phyloP scores from a whole-genome alignment of 1,140 invertebrate species.

The Caenorhabditis inopinata region DNA sequence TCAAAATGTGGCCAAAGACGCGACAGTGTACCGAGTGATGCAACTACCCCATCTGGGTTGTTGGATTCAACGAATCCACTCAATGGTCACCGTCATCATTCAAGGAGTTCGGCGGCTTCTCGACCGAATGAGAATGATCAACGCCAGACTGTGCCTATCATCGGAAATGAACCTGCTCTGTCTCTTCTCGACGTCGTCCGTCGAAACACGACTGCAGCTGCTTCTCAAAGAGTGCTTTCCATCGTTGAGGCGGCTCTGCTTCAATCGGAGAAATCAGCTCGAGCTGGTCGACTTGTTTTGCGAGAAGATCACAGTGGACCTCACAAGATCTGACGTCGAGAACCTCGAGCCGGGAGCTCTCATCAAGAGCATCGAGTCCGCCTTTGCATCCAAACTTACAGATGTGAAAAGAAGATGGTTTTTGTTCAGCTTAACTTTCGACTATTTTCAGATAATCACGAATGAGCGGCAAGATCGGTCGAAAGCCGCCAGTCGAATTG shows the following conservation, averaged over 20 bases:
- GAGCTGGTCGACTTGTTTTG: slow-evolving; percentile 1
- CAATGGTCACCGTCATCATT: neutral
- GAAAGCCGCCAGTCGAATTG: neutral
- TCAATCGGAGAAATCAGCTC: slow-evolving; percentile 30
- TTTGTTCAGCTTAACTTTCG: neutral
- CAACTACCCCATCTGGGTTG: slow-evolving; percentile 8
- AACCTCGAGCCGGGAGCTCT: neutral
- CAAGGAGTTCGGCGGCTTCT: slow-evolving; percentile 37
- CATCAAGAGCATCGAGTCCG: neutral
- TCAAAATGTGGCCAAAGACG: neutral
- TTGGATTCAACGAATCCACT: neutral
- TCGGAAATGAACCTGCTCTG: neutral
- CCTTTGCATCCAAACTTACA: slow-evolving; percentile 9
- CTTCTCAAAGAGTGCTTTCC: slow-evolving; percentile 36
- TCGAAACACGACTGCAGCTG: neutral
- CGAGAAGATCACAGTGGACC: neutral
- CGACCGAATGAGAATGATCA: slow-evolving; percentile 1
- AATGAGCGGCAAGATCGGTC: neutral
- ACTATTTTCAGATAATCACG: neutral
- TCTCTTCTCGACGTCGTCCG: slow-evolving; percentile 23
- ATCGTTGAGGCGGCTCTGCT: neutral
- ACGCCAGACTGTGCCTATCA: slow-evolving; percentile 11
- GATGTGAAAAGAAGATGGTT: neutral
- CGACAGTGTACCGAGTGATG: slow-evolving; percentile 23
- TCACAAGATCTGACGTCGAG: neutral